phyloP scores from a whole-genome alignment of 2,797 vertebrate species.

The Syngnathus acus region DNA sequence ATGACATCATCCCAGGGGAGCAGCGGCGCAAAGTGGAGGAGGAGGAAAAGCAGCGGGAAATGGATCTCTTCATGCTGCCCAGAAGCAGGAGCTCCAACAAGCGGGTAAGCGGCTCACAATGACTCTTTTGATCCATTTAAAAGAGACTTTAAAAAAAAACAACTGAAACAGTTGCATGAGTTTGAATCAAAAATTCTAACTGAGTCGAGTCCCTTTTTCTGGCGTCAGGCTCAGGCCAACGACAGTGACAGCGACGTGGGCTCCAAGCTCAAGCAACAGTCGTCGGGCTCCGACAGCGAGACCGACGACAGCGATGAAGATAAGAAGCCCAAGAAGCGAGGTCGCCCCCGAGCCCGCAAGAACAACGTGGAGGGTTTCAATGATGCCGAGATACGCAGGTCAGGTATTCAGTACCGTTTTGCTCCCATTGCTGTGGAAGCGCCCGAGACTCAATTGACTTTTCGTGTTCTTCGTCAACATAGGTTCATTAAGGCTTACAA shows the following conservation, averaged over 20 bases:
- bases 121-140: background rate
- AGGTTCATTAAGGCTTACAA: conserved; percentile 99
- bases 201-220: background rate
- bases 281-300: conserved; percentile 92
- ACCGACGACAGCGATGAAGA: conserved; percentile 92
- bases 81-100: conserved; percentile 95
- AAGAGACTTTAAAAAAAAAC: background rate
- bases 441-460: background rate
- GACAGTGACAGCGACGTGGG: conserved; percentile 95
- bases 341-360: conserved; percentile 87
- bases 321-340: conserved; percentile 90
- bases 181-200: background rate
- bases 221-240: conserved; percentile 82
- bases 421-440: background rate
- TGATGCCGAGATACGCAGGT: conserved; percentile 95
- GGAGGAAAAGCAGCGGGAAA: conserved; percentile 90
- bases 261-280: conserved; percentile 87
- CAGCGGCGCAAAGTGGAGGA: conserved; percentile 89
- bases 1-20: conserved; percentile 93
- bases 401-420: conserved; percentile 5
- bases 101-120: conserved; percentile 67
- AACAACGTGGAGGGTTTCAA: conserved; percentile 97
- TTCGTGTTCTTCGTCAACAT: conserved; percentile 2
- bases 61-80: conserved; percentile 96
- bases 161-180: background rate